Base-by-base conservation (phyloP, 2,113 vertebrate species). In the Cairina moschata region DNA sequence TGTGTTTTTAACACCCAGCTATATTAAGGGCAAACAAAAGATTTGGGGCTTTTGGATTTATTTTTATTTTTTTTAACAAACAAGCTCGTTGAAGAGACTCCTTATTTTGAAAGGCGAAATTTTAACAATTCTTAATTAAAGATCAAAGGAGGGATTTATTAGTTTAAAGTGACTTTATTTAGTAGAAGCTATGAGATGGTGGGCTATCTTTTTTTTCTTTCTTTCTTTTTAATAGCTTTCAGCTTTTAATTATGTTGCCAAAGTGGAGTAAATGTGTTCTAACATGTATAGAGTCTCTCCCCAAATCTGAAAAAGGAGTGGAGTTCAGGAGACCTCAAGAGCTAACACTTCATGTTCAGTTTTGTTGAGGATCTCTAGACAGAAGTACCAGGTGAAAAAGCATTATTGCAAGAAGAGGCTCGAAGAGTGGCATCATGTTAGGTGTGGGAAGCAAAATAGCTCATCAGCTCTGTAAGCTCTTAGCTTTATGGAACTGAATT, bases 1-100 rank as follows among this genome's bases (percentile, higher is more conserved):
- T 97, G 92, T 95, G 76, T 36, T 77, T 62, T 83, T 63, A 52
- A 15, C 77, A 77, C 67, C 60, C 88, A 92, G 48, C 91, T n/a
- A 46, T 6, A 16, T 86, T 67, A 15, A 84, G 68, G 26, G 69
- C 90, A 86, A 83, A 72, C 75, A 95, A 90, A 96, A 74, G 48
- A 32, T 8, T 89, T 44, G 44, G 50, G 66, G 48, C 44, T 90
- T 90, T 72, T 4, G 62, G 36, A 31, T 44, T 63, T 34, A 12
- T 60, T 60, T 36, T 9, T 40, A 38, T 40, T 62, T 36, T 26
- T 91, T 91, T 93, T 66, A 21, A 88, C 83, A 88, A 94, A 92
- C 86, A 81, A 78, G 63, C 63, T 81, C 17, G 10, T 17, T 93
- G 72, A 86, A 66, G 78, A 60, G 67, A 83, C 34, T 38, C 56